Evolutionary conservation across 2,113 vertebrate genomes (phyloP), one percentile per base, ranked within the genome.

Genomic region (Siniperca knerii): DNA sequence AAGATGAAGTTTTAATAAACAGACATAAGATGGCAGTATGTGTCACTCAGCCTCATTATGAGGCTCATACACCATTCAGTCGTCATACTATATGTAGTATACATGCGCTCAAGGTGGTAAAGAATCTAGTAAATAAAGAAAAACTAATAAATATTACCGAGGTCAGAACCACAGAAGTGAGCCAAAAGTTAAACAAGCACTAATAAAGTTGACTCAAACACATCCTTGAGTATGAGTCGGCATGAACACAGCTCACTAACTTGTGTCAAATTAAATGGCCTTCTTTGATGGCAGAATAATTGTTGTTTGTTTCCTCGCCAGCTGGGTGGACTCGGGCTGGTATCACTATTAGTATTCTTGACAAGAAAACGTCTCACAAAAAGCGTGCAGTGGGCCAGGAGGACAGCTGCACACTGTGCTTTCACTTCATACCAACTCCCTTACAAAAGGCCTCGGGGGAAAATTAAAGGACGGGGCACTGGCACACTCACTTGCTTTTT

Each of bases 321-420:
- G 93, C 93, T 95, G 93, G 93, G 87, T 4, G 65, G 85, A 81
- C 81, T 90, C 84, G 40, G 71, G 73, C 88, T 86, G 85, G 78
- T 84, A 85, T 91, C 90, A 87, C 89, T 89, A 95, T 95, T 94
- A 94, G 93, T 93, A 93, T 94, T 92, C 91, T 85, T 83, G 64
- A 92, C 77, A 78, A 86, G 91, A 92, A 91, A 88, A 90, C 40
- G 7, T 62, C 84, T 83, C 75, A 93, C 89, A 94, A 88, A 95
- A 87, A 90, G 88, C 58, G 20, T 90, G 91, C 68, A 90, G 74
- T 65, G 77, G 86, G 88, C 92, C 92, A 91, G 90, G 70, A 85
- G 88, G 93, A 91, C 94, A 94, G 94, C 94, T 95, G 94, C 93
- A 89, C 90, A 90, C 90, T 93, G 90, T 82, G 93, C 90, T 92